Conservation (phyloP, 2,797 vertebrate genomes). For the Nothura maculosa region DNA sequence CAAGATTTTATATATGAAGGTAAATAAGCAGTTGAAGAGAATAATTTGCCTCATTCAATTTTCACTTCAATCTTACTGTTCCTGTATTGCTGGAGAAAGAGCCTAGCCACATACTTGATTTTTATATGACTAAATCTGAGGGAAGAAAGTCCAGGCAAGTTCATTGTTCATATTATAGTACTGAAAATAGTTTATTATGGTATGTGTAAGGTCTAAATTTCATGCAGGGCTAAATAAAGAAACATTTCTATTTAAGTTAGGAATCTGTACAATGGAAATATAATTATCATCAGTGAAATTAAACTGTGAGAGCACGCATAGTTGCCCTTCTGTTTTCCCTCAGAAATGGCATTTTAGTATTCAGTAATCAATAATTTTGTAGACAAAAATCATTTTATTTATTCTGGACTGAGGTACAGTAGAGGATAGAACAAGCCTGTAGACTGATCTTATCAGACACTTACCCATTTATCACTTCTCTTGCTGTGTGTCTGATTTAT, state of each 20-base stretch:
- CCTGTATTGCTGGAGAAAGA: neutral
- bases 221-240: neutral
- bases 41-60: neutral
- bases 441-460: neutral
- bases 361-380: neutral
- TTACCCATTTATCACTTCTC: neutral
- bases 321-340: neutral
- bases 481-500: neutral
- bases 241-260: neutral
- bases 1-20: neutral
- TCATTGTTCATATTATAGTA: neutral
- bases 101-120: neutral
- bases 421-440: neutral
- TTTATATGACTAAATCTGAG: neutral
- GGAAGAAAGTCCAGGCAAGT: no score
- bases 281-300: neutral
- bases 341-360: neutral
- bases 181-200: neutral
- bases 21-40: neutral
- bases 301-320: neutral
- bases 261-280: neutral
- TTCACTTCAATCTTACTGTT: neutral
- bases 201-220: neutral
- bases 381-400: neutral
- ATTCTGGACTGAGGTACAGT: neutral